These are phyloP conservation scores for Amblyornis subalaris DNA, from an alignment of 2,113 vertebrate genomes.

Conservation along the genomic window DNA sequence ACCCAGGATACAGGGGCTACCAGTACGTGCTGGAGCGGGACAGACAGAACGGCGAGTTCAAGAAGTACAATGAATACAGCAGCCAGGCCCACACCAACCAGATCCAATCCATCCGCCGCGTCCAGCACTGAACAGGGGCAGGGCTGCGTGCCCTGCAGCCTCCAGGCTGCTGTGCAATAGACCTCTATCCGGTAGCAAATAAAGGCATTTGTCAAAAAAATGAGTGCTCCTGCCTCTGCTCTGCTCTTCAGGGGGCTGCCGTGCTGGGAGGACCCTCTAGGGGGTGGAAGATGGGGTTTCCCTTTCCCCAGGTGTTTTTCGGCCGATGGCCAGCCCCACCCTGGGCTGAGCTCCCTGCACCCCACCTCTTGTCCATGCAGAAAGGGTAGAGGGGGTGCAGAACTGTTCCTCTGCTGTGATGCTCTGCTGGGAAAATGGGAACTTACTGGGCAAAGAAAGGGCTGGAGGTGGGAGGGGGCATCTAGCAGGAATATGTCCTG, in stretches of 20 bases:
- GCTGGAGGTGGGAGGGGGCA: not conserved
- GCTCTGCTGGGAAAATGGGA: not conserved
- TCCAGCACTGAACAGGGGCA: conserved; percentile 84
- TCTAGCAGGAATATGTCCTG: not conserved
- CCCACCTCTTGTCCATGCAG: not conserved
- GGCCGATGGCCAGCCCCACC: accelerated
- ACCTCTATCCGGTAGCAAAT: conserved; percentile 62
- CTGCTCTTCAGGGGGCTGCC: not conserved
- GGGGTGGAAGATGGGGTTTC: not conserved
- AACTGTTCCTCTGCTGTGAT: accelerated
- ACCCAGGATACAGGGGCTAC: conserved; percentile 94
- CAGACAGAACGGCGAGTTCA: conserved; percentile 90
- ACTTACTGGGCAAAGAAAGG: not conserved
- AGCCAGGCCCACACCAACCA: conserved; percentile 94
- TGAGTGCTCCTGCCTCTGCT: not conserved
- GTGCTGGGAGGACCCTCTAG: not conserved
- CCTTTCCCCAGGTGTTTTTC: not conserved
- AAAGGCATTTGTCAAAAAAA: conserved; percentile 69
- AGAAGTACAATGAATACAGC: conserved; percentile 90
- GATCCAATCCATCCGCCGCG: conserved; percentile 94
- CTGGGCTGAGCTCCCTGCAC: not conserved
- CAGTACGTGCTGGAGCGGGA: conserved; percentile 94
- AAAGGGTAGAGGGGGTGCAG: not conserved
- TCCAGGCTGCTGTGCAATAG: conserved; percentile 44
- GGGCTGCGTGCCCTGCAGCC: not conserved